Evolutionary conservation across 2,797 vertebrate species (phyloP).

Genomic region (Aulostomus chinensis): DNA sequence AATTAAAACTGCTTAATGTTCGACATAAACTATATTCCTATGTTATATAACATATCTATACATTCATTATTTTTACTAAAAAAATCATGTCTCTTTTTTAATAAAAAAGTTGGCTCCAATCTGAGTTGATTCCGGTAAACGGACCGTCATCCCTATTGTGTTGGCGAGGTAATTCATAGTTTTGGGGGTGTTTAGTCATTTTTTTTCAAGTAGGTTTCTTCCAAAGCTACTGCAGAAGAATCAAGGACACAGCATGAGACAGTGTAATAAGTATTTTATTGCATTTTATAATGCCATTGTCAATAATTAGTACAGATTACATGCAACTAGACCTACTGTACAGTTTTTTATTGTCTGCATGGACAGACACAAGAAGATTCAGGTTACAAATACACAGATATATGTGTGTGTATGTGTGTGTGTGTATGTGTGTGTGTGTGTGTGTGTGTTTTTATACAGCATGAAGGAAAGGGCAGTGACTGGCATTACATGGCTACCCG

Average conservation of each 20-base stretch:
- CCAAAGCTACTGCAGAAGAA: conserved; percentile 6
- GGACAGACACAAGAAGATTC: conserved; percentile 90
- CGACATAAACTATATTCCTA: too few species aligned
- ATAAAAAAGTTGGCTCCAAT: too few species aligned
- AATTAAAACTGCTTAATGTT: too few species aligned
- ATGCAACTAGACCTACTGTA: conserved; percentile 92
- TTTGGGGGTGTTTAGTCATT: too few species aligned
- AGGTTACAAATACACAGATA: conserved; percentile 91
- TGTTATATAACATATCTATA: too few species aligned
- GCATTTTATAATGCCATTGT: conserved; percentile 94
- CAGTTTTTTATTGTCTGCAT: conserved; percentile 92
- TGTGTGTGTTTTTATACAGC: conserved; percentile 82
- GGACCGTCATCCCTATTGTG: too few species aligned
- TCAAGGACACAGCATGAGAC: conserved; percentile 59
- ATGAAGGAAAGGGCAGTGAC: conserved; percentile 83
- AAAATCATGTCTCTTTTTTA: too few species aligned
- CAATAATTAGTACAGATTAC: conserved; percentile 94
- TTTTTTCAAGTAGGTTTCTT: too few species aligned
- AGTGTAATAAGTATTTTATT: conserved; percentile 93
- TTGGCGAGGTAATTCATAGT: too few species aligned
- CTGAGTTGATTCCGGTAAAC: too few species aligned
- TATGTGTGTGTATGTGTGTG: conserved; percentile 76
- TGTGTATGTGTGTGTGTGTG: conserved; percentile 5
- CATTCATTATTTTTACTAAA: too few species aligned
- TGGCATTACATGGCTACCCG: conserved; percentile 84